Evolutionary conservation across 2,113 vertebrate species (phyloP).

Genomic region (Podiceps cristatus): DNA sequence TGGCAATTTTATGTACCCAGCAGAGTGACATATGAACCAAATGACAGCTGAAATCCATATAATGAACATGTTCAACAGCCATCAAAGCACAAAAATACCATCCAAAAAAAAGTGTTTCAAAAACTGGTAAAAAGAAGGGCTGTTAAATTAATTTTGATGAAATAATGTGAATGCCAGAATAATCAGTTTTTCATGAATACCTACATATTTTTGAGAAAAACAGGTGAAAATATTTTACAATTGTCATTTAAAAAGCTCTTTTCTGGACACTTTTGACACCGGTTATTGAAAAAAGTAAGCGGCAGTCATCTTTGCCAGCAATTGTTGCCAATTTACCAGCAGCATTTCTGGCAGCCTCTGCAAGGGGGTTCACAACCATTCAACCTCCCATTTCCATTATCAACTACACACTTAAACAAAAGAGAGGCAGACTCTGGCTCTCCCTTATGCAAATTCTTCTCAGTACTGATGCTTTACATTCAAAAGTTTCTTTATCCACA

Average conservation of each 20-base stretch:
- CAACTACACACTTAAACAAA: neutral
- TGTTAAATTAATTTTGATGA: neutral
- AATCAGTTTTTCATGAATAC: neutral
- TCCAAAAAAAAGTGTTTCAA: neutral
- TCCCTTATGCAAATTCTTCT: neutral
- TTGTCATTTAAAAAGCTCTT: neutral
- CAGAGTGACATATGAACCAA: neutral
- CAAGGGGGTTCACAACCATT: rapidly evolving
- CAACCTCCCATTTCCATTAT: neutral
- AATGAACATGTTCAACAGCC: neutral
- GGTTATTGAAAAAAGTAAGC: neutral
- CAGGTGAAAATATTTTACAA: neutral
- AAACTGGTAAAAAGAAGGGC: neutral
- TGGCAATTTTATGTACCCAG: neutral
- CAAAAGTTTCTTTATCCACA: neutral
- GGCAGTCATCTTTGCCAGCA: neutral
- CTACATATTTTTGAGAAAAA: neutral
- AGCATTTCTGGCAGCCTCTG: neutral
- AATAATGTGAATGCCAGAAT: neutral
- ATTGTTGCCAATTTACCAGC: neutral
- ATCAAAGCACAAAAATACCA: neutral
- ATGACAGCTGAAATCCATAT: neutral
- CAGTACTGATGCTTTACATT: neutral
- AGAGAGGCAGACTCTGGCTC: neutral
- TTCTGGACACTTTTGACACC: neutral